Base-by-base conservation (phyloP, 1,140 invertebrate species). In the honey bee (Apis mellifera) region DNA sequence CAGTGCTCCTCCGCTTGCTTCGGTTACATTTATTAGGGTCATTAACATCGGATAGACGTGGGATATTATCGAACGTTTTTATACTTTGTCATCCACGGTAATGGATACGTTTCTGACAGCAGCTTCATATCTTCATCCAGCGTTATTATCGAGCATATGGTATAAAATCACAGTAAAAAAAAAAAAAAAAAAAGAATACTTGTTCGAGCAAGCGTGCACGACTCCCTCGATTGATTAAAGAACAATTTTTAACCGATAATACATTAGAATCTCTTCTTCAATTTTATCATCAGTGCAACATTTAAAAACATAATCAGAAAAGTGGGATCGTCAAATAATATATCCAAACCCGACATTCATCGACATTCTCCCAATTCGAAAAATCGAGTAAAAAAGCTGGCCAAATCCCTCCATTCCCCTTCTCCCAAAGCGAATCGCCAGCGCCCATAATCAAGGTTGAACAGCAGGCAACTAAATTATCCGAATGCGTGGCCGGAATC, bases 21-120 rank as follows among this genome's bases (percentile, higher is more conserved):
- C 84, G 92, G 90, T 93, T 92, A 92, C 91, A 90, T 92, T 93
- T 90, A 92, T 93, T 92, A 93, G 84, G 91, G 90, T 93, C 92
- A 91, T 94, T 94, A 93, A 92, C 92, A 92, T 93, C 87, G 88
- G 90, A 94, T 93, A 92, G 82, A 86, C 89, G 90, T 91, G 90
- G 83, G 86, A 92, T 89, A 89, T 89, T 84, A 79, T 78, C 52
- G 52, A 42, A 60, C 68, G 69, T 68, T 84, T 65, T 59, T 64
- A 59, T 57, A 32, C 64, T 78, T 79, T 68, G 74, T 72, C 66
- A 71, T 23, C 50, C 77, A 70, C 32, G 76, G 77, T 72, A 75
- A 82, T 79, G 65, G 71, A 83, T 75, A 75, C 42, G 19, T 65
- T 73, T 71, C 57, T 78, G 86, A 78, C 57, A 84, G 54, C 42